These are phyloP conservation scores for Crepidodera aurea DNA, from an alignment of 2,888 invertebrate species.

Conservation along the genomic window DNA sequence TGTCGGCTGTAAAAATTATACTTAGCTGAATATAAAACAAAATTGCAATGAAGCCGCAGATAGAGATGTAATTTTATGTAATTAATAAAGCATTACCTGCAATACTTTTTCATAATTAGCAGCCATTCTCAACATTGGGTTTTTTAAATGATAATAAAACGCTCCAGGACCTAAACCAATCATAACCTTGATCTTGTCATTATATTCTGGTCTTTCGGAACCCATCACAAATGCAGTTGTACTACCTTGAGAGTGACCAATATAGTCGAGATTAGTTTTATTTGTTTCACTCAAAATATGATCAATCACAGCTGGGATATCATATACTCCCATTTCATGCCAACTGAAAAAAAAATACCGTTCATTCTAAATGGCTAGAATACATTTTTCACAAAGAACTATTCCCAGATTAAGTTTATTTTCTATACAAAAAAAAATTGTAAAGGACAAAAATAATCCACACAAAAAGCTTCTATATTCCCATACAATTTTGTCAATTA, in stretches of 20 bases:
- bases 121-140: conserved; percentile 13
- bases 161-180: conserved; percentile 74
- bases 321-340: conserved; percentile 81
- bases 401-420: background rate
- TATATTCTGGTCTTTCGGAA: conserved; percentile 69
- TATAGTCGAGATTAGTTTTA: conserved; percentile 70
- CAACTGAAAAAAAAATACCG: conserved; percentile 68
- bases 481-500: no score
- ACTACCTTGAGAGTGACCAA: conserved; percentile 83
- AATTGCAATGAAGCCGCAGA: background rate
- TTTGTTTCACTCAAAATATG: conserved; percentile 68
- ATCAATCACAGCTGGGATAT: conserved; percentile 83
- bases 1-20: background rate
- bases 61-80: background rate
- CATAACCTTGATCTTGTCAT: conserved; percentile 70
- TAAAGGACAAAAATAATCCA: background rate
- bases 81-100: conserved; percentile 24
- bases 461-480: no score
- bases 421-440: background rate
- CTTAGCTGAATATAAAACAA: no score
- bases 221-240: conserved; percentile 73
- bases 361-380: background rate
- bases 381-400: background rate
- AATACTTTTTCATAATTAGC: conserved; percentile 26
- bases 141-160: conserved; percentile 58